A percentile compares a stretch with the other conserved stretches of the same genome.
Conservation (phyloP, 2,888 invertebrate genomes). For the Nowickia ferox region DNA sequence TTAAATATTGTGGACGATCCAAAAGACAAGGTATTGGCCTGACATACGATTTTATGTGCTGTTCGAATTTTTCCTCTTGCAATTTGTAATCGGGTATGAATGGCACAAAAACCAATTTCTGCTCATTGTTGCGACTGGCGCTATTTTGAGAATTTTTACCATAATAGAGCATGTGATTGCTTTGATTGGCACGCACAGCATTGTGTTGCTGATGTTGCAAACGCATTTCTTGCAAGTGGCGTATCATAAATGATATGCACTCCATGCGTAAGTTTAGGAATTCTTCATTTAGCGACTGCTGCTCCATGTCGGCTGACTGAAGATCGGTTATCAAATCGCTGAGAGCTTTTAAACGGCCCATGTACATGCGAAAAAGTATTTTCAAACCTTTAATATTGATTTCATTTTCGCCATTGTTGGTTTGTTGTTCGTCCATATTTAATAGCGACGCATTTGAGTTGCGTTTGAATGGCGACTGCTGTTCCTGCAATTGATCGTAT, state of each 20-base stretch:
- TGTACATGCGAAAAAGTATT: conserved; percentile 86
- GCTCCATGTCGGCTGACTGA: conserved; percentile 79
- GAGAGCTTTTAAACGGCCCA: conserved; percentile 83
- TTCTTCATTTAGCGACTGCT: conserved; percentile 77
- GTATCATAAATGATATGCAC: conserved; percentile 79
- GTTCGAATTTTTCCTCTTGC: conserved; percentile 76
- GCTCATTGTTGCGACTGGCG: conserved; percentile 37
- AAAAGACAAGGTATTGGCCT: conserved; percentile 80
- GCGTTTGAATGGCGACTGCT: conserved; percentile 76
- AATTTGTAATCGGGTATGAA: conserved; percentile 81
- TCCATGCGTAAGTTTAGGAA: conserved; percentile 80
- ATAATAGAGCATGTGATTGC: conserved; percentile 43
- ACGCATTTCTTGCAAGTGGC: conserved; percentile 74
- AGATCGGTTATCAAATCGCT: conserved; percentile 79
- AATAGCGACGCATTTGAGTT: conserved; percentile 77
- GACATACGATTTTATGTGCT: conserved; percentile 77
- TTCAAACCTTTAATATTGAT: conserved; percentile 84
- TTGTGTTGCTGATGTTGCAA: conserved; percentile 69
- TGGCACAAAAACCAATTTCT: conserved; percentile 76
- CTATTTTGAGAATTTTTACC: conserved; percentile 22
- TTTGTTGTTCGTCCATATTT: conserved; percentile 68
- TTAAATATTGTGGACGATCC: conserved; percentile 81
- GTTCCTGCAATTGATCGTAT: conserved; percentile 79
- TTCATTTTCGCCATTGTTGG: conserved; percentile 74
- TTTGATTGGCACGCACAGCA: conserved; percentile 5